A percentile compares a stretch with the other conserved stretches of the same genome.
These are phyloP conservation scores for Apotomis capreana DNA, from an alignment of 2,888 invertebrate genomes.

Conservation along the genomic window DNA sequence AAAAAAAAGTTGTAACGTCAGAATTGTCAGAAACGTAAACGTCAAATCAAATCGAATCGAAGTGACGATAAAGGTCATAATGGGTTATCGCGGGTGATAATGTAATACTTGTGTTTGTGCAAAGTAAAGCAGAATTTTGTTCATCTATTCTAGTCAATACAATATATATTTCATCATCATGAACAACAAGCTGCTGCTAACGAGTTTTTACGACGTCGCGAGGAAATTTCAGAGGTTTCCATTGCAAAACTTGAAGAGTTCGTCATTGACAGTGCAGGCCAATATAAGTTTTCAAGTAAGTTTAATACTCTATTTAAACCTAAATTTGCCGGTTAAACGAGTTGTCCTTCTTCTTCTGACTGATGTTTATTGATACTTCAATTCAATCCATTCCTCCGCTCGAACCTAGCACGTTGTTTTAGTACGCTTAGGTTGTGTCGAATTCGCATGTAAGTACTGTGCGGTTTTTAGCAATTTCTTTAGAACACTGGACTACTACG, in stretches of 20 bases:
- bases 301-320: slow-evolving; percentile 25
- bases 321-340: slow-evolving; percentile 32
- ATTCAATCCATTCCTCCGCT: background rate
- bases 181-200: slow-evolving; percentile 61
- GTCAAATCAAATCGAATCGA: slow-evolving; percentile 42
- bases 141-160: slow-evolving; percentile 35
- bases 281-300: slow-evolving; percentile 69
- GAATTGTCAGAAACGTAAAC: slow-evolving; percentile 44
- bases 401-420: slow-evolving; percentile 28
- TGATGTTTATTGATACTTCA: slow-evolving; percentile 23
- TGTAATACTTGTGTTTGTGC: slow-evolving; percentile 52
- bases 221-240: slow-evolving; percentile 53
- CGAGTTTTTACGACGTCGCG: slow-evolving; percentile 55
- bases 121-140: slow-evolving; percentile 55
- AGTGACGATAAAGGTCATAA: slow-evolving; percentile 68
- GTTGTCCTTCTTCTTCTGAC: background rate
- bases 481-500: background rate
- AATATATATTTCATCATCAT: slow-evolving; percentile 55
- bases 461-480: background rate
- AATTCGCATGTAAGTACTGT: slow-evolving; percentile 17
- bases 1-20: slow-evolving; percentile 37
- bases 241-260: slow-evolving; percentile 47
- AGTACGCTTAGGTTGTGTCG: slow-evolving; percentile 21
- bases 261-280: slow-evolving; percentile 53
- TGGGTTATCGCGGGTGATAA: slow-evolving; percentile 77